Conservation (phyloP, 2,797 vertebrate genomes). For the Sebastes matsubarae region DNA sequence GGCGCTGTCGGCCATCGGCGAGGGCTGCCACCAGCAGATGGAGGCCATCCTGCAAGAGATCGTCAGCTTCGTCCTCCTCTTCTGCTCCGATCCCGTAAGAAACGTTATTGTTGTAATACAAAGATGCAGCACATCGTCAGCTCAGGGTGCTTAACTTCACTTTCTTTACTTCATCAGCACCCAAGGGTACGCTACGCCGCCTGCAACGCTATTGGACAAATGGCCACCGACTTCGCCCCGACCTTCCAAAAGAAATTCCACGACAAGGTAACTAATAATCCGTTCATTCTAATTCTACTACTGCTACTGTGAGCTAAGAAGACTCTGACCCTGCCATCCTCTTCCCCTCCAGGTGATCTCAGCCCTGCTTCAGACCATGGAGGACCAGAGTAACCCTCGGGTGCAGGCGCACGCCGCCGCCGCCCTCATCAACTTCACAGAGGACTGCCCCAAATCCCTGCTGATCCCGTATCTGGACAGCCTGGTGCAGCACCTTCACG, state of each 20-base stretch:
- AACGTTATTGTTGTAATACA: not conserved
- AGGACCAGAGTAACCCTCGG: slow-evolving; percentile 95
- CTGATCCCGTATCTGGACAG: slow-evolving; percentile 95
- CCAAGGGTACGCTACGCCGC: slow-evolving; percentile 97
- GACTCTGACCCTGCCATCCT: not conserved
- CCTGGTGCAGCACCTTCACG: slow-evolving; percentile 95
- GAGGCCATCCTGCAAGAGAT: slow-evolving; percentile 98
- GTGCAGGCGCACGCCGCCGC: slow-evolving; percentile 98
- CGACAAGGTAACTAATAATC: slow-evolving; percentile 85
- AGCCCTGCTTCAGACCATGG: slow-evolving; percentile 95
- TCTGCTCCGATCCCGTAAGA: slow-evolving; percentile 96
- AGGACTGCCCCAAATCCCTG: slow-evolving; percentile 96
- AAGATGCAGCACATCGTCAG: not conserved
- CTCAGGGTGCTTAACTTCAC: not conserved
- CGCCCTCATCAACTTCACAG: slow-evolving; percentile 97
- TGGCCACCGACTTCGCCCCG: slow-evolving; percentile 99
- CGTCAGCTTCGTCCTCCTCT: slow-evolving; percentile 94
- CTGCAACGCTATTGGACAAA: slow-evolving; percentile 98
- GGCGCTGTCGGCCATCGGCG: slow-evolving; percentile 97
- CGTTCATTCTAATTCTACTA: too few species aligned
- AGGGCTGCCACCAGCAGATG: slow-evolving; percentile 99
- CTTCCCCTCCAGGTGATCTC: slow-evolving; percentile 88
- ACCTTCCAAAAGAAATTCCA: slow-evolving; percentile 99
- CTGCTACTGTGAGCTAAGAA: not conserved
- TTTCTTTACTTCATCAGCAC: slow-evolving; percentile 82